Conservation (phyloP, 2,113 vertebrate species). For the Papio anubis region DNA sequence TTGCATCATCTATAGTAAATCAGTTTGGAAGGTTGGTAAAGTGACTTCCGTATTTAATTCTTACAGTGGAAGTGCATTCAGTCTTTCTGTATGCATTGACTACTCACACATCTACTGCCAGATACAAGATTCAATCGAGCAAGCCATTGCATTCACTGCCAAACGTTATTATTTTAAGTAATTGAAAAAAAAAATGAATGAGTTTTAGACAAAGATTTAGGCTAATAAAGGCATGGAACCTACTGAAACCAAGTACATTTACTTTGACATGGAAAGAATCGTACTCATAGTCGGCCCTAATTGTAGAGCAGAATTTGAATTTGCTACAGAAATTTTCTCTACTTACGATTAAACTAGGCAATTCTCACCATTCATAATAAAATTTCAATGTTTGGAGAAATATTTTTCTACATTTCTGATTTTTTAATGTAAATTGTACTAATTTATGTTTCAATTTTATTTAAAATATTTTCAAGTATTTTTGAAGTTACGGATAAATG, state of each 20-base stretch:
- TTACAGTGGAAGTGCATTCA: background rate
- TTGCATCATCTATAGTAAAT: constrained; percentile 14
- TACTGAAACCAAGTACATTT: background rate
- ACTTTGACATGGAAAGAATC: background rate
- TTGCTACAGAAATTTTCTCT: background rate
- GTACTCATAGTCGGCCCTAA: background rate
- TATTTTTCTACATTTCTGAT: background rate
- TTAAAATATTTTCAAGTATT: background rate
- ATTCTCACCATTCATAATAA: background rate
- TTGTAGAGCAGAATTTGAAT: background rate
- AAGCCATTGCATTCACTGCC: background rate
- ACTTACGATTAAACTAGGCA: background rate
- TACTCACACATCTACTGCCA: background rate
- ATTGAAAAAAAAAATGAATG: background rate
- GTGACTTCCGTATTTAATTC: constrained; percentile 21
- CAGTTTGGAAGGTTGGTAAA: constrained; percentile 17
- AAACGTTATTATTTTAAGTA: background rate
- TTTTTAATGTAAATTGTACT: background rate
- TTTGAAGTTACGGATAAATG: background rate
- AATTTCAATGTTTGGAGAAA: background rate
- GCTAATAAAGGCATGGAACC: background rate
- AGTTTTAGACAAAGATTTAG: background rate
- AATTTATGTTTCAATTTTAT: background rate
- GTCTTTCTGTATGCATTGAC: background rate
- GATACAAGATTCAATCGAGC: background rate